Evolutionary conservation across 2,888 invertebrate species (phyloP).

Genomic region (Ceriagrion tenellum): DNA sequence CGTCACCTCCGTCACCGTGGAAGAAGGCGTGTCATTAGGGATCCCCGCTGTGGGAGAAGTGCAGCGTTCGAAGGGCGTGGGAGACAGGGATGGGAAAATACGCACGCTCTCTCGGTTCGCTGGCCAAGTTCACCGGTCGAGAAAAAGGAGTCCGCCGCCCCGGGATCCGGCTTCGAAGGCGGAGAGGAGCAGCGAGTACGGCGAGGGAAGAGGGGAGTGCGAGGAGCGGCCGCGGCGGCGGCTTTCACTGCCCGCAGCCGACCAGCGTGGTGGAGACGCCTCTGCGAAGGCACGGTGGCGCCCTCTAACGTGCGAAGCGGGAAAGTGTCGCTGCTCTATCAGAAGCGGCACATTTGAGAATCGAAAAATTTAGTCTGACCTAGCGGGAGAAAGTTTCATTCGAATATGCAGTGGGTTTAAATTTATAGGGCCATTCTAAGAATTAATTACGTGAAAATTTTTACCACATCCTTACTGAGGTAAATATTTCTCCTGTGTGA

Average conservation of each 20-base stretch:
- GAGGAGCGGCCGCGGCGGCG: not conserved
- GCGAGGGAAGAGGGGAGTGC: too few relatives aligned
- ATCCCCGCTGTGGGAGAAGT: not conserved
- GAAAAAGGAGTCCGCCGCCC: not conserved
- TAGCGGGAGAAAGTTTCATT: too few relatives aligned
- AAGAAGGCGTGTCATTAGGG: not conserved
- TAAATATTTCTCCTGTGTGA: too few relatives aligned
- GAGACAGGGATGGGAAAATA: constrained; percentile 1
- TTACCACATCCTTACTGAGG: too few relatives aligned
- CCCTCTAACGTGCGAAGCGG: not conserved
- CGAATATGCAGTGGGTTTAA: too few relatives aligned
- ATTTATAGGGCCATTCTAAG: too few relatives aligned
- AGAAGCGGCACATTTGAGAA: not conserved
- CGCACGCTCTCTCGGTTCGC: not conserved
- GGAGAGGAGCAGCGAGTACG: not conserved
- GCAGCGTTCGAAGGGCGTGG: not conserved
- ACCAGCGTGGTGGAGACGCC: not conserved
- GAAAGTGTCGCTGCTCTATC: not conserved
- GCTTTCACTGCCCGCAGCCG: constrained; percentile 31
- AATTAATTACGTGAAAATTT: too few relatives aligned
- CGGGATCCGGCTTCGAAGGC: not conserved
- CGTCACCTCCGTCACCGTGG: not conserved
- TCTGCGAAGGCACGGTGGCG: not conserved
- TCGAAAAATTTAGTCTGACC: not conserved
- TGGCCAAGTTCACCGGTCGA: constrained; percentile 15